Evolutionary conservation across 2,113 vertebrate genomes (phyloP), one percentile per base, ranked within the genome.

Genomic region (Actenoides hombroni): DNA sequence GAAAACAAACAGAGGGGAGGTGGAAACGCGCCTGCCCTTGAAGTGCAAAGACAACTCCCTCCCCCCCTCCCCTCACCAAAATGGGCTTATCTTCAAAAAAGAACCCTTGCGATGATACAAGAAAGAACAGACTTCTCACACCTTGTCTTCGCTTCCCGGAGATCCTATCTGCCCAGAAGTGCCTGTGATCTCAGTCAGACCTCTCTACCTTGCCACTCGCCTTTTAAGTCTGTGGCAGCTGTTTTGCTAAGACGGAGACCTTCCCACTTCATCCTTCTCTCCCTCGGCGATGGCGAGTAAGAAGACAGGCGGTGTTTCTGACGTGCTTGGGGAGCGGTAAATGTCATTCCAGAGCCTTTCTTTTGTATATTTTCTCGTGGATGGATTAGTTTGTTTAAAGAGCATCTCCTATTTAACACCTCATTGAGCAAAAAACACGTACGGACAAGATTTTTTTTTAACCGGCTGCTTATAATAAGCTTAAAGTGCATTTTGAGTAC

Each of bases 41-140:
- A 97, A 96, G 93, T 96, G 94, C 96, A 94, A 86, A 95, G 96
- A 54, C 81, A 31, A 57, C n/a, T 26, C 19, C 14, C 14, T 15
- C 42, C 42, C 42, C n/a, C 6, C 48, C 15, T 37, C n/a, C 13
- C 17, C 25, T 13, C 18, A 6, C 26, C 0, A 3, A 42, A 65
- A 71, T 12, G 57, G 87, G 93, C 96, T 97, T 97, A 96, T 97
- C 97, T 96, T 96, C 94, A 97, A 96, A 95, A 96, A 95, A 95
- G 86, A 67, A 69, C 74, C 88, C 60, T 95, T 81, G 75, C 63
- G 57, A 95, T 92, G 95, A 95, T 89, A 95, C 91, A 93, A 97
- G 96, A 94, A 87, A 95, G 96, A 96, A 12, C 96, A 94, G 89
- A 88, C 94, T 95, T 94, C 95, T 97, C 97, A 96, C 97, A 97